phyloP scores from a whole-genome alignment of 2,888 invertebrate species.

The Morinoia aosen region DNA sequence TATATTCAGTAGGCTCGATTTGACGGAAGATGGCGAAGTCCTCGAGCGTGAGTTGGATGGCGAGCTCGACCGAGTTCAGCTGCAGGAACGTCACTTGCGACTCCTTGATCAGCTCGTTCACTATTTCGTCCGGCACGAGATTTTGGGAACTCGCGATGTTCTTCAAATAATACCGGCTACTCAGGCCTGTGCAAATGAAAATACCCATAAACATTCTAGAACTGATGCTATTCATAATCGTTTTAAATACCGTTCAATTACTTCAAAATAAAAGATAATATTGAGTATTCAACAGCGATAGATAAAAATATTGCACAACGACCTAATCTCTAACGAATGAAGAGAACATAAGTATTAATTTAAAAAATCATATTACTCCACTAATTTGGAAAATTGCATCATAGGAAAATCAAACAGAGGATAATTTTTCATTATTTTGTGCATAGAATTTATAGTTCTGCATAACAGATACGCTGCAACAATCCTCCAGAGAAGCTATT shows the following conservation, averaged over 20 bases:
- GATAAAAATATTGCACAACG: too few relatives aligned
- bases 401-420: too few relatives aligned
- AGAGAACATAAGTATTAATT: too few relatives aligned
- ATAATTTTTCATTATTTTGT: too few relatives aligned
- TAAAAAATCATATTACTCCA: too few relatives aligned
- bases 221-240: background rate
- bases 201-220: conserved; percentile 5
- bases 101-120: conserved; percentile 91
- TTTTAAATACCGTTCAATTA: background rate
- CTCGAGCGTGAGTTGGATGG: conserved; percentile 91
- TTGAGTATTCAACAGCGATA: too few relatives aligned
- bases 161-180: conserved; percentile 87
- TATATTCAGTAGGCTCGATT: conserved; percentile 96
- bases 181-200: conserved; percentile 73
- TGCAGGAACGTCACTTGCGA: conserved; percentile 94
- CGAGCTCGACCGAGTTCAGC: conserved; percentile 91
- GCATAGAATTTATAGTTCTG: too few relatives aligned
- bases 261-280: too few relatives aligned
- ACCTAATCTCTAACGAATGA: too few relatives aligned
- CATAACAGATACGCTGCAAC: too few relatives aligned
- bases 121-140: conserved; percentile 95
- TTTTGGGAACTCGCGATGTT: conserved; percentile 95
- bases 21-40: conserved; percentile 91
- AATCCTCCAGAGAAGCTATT: too few relatives aligned
- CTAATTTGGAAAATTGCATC: too few relatives aligned